These are phyloP conservation scores for Linnaemya tessellans DNA, from an alignment of 2,888 invertebrate species.

Conservation along the genomic window DNA sequence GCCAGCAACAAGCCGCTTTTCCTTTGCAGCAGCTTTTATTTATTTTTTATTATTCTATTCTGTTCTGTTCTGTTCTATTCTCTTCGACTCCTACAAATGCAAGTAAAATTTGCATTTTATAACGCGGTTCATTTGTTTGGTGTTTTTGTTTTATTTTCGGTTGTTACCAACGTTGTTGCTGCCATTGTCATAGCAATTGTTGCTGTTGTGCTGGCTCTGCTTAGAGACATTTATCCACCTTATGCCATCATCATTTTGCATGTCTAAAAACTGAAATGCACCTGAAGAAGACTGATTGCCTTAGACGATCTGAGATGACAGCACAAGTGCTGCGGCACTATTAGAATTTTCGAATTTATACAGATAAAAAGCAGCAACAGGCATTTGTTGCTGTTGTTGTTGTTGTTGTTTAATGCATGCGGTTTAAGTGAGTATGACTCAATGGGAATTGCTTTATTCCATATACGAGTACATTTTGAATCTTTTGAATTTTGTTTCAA, in stretches of 20 bases:
- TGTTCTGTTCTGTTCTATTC: no score
- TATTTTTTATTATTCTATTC: constrained; percentile 6
- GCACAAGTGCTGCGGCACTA: constrained; percentile 72
- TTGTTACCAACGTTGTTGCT: not conserved
- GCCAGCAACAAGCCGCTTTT: constrained; percentile 62
- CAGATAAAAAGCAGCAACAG: constrained; percentile 52
- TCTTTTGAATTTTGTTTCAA: constrained; percentile 58
- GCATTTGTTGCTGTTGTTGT: not conserved
- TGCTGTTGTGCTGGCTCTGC: constrained; percentile 13
- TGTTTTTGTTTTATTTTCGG: not conserved
- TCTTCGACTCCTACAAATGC: constrained; percentile 61
- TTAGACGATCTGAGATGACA: constrained; percentile 70
- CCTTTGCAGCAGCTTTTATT: constrained; percentile 34
- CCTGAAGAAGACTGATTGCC: constrained; percentile 72
- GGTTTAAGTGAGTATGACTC: not conserved
- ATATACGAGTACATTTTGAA: constrained; percentile 56
- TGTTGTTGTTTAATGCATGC: not conserved
- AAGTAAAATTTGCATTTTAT: constrained; percentile 65
- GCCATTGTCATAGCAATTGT: constrained; percentile 25
- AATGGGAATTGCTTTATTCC: constrained; percentile 39
- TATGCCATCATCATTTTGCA: constrained; percentile 71
- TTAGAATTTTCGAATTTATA: constrained; percentile 65
- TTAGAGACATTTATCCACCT: constrained; percentile 68
- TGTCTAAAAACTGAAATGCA: constrained; percentile 69
- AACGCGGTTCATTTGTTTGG: constrained; percentile 45